phyloP scores from a whole-genome alignment of 2,113 vertebrate genomes.

The Alethe castanea region DNA sequence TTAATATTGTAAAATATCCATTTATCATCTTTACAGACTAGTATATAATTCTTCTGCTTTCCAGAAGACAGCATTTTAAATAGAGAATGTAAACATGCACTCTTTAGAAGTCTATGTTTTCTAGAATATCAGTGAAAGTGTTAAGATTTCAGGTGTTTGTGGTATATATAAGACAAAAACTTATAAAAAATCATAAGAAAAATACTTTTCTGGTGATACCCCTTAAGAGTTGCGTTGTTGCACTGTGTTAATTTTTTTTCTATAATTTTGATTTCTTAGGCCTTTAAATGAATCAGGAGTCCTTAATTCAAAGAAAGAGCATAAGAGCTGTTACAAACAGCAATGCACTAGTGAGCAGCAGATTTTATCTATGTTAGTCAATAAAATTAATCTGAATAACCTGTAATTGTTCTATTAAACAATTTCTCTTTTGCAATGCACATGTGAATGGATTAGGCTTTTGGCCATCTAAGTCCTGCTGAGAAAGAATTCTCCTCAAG shows the following conservation, averaged over 20 bases:
- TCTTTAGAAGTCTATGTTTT: background rate
- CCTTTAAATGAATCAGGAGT: background rate
- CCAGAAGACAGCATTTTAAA: background rate
- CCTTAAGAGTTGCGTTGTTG: background rate
- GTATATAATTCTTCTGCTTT: background rate
- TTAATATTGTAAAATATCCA: background rate
- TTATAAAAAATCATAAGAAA: too few species aligned
- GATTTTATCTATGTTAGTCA: background rate
- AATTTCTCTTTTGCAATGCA: background rate
- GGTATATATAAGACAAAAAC: background rate
- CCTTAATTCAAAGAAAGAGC: background rate
- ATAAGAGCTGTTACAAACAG: background rate
- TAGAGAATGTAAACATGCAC: background rate
- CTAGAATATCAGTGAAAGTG: background rate
- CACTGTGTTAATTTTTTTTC: background rate
- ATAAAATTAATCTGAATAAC: background rate
- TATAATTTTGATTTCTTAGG: background rate
- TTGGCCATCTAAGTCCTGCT: background rate
- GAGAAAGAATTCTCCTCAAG: background rate
- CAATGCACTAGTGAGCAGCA: background rate
- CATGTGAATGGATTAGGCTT: background rate
- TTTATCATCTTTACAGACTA: background rate
- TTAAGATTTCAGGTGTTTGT: background rate
- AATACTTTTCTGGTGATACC: background rate
- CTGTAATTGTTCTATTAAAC: background rate